Evolutionary conservation across 1,140 invertebrate species (phyloP).

Genomic region (Trichomalopsis sarcophagae): DNA sequence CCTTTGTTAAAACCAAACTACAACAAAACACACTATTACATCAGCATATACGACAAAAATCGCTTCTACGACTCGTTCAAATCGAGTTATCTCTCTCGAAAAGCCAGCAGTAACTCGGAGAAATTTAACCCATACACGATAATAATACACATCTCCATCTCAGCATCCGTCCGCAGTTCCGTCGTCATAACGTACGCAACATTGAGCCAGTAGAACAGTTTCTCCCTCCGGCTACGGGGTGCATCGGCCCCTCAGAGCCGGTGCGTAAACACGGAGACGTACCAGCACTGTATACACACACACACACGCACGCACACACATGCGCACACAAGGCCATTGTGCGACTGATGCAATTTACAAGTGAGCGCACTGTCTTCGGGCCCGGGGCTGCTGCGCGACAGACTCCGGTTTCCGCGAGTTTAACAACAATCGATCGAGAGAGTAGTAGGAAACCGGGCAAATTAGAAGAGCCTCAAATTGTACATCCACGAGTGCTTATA

Average conservation of each 20-base stretch:
- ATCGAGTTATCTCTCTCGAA: too few relatives aligned
- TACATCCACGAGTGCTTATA: background rate
- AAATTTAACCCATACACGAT: background rate
- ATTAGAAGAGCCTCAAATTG: too few relatives aligned
- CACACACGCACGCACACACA: background rate
- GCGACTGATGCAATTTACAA: constrained; percentile 11
- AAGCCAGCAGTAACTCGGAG: background rate
- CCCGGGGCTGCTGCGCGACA: background rate
- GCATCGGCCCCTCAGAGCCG: background rate
- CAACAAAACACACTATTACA: too few relatives aligned
- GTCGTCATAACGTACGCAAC: background rate
- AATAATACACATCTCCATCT: background rate
- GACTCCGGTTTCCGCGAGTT: background rate
- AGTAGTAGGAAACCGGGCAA: too few relatives aligned
- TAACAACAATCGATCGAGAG: background rate
- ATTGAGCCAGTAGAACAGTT: background rate
- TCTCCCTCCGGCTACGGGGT: background rate
- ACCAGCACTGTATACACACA: background rate
- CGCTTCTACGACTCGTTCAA: too few relatives aligned
- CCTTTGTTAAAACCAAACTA: too few relatives aligned
- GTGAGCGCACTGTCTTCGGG: background rate
- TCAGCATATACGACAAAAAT: too few relatives aligned
- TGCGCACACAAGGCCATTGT: background rate
- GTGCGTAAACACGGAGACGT: background rate
- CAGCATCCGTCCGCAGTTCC: background rate